phyloP scores from a whole-genome alignment of 1,140 invertebrate genomes.

The Streblospio benedicti region DNA sequence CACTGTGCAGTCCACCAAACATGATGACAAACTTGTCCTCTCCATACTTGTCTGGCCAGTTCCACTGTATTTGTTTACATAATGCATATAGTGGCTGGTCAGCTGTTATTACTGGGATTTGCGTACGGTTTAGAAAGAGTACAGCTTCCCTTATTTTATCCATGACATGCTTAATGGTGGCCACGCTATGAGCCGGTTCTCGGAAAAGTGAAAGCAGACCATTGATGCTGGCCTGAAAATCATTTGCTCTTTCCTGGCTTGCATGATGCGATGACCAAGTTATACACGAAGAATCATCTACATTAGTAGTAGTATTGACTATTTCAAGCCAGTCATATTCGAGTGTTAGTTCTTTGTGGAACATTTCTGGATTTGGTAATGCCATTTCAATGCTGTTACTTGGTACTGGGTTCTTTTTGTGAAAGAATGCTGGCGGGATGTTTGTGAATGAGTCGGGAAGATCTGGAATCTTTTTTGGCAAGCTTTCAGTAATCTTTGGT shows the following conservation, averaged over 20 bases:
- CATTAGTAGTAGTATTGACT: background rate
- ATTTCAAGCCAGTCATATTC: too few species aligned
- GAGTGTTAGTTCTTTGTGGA: background rate
- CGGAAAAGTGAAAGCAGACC: constrained; percentile 16
- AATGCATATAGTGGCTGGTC: constrained; percentile 22
- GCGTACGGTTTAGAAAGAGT: constrained; percentile 15
- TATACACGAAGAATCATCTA: background rate
- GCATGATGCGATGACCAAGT: background rate
- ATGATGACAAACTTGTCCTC: too few species aligned
- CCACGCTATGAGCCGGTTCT: constrained; percentile 11
- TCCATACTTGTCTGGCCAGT: constrained; percentile 10
- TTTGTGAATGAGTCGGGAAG: constrained; percentile 13
- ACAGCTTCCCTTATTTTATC: constrained; percentile 12
- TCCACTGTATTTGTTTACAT: constrained; percentile 23
- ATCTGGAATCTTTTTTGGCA: background rate
- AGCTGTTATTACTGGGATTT: constrained; percentile 16
- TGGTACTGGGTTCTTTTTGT: background rate
- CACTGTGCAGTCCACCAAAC: background rate
- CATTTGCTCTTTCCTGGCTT: background rate
- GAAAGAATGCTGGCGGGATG: constrained; percentile 3
- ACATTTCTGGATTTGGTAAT: background rate
- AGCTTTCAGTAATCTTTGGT: background rate
- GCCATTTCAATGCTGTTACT: background rate
- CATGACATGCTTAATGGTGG: constrained; percentile 21
- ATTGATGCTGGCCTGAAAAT: constrained; percentile 1